Evolutionary conservation across 1,140 invertebrate species (phyloP), one percentile per base, ranked within the genome.

Genomic region (Procambarus virginalis): DNA sequence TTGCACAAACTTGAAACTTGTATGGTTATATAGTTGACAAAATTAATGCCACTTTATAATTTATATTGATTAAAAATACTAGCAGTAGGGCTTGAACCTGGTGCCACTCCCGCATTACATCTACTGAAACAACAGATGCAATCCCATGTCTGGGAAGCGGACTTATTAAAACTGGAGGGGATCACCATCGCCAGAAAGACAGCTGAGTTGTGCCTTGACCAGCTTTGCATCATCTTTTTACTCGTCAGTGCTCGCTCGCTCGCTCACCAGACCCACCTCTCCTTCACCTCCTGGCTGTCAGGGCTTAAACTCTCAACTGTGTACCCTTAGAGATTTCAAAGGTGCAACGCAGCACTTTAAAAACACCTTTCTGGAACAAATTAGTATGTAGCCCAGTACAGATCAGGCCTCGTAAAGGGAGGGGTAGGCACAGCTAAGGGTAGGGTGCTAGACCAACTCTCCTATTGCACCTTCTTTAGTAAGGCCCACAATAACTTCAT

Each of bases 401-500:
- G 88, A 76, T 89, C 88, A 89, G 88, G 88, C 78, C 75, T 51
- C 45, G 64, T 76, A 68, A 75, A 70, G 81, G 88, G 88, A 89
- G 88, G 88, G 88, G 88, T 89, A 89, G 88, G 88, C 88, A 89
- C 82, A 89, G 88, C 88, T 89, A 89, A 78, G 88, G 88, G 81
- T 88, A 88, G 82, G 88, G 88, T 89, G 88, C 88, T 89, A 89
- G 88, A 89, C 88, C 88, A 89, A 89, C 82, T 89, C 87, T 89
- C 88, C 82, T 84, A 84, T 89, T 89, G 88, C 88, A 89, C 88
- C 88, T 89, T 89, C 87, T 84, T 89, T 89, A 58, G 81, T 89
- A 89, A 89, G 88, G 88, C 88, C 88, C 88, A 89, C 88, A 89
- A 89, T 89, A 89, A 89, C 88, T 84, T 84, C 88, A 88, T 88